These are phyloP conservation scores for Motacilla alba DNA, from an alignment of 2,113 vertebrate genomes.

Conservation along the genomic window DNA sequence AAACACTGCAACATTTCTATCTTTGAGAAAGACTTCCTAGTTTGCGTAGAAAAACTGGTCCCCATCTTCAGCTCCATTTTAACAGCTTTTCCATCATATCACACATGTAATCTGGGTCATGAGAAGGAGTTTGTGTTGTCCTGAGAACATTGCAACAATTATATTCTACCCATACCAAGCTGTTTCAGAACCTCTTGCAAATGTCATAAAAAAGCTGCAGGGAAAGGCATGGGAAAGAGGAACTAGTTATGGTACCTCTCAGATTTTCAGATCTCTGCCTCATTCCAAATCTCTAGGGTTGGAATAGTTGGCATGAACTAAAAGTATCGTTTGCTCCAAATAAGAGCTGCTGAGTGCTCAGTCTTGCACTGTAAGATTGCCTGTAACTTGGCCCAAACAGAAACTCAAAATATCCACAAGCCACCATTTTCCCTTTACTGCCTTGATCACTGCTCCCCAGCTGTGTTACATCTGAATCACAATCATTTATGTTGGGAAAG, in stretches of 20 bases:
- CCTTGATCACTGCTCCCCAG: neutral
- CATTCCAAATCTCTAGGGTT: neutral
- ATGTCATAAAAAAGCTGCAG: neutral
- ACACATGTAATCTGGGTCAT: fast-evolving
- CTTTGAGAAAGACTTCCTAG: neutral
- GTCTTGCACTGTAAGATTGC: neutral
- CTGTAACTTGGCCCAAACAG: neutral
- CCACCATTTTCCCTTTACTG: neutral
- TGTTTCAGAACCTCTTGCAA: neutral
- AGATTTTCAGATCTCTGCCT: neutral
- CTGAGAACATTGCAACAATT: neutral
- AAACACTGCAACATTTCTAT: neutral
- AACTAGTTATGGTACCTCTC: neutral
- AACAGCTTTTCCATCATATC: neutral
- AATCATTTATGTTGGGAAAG: neutral
- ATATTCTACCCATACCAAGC: neutral
- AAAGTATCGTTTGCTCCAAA: neutral
- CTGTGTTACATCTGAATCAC: neutral
- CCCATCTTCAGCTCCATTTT: neutral
- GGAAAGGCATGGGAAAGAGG: neutral
- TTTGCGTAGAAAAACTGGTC: neutral
- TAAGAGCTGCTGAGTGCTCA: neutral
- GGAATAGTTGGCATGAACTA: neutral
- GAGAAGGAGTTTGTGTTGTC: neutral
- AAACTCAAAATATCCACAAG: neutral